Evolutionary conservation across 2,113 vertebrate species (phyloP).

Genomic region (Tursiops truncatus): DNA sequence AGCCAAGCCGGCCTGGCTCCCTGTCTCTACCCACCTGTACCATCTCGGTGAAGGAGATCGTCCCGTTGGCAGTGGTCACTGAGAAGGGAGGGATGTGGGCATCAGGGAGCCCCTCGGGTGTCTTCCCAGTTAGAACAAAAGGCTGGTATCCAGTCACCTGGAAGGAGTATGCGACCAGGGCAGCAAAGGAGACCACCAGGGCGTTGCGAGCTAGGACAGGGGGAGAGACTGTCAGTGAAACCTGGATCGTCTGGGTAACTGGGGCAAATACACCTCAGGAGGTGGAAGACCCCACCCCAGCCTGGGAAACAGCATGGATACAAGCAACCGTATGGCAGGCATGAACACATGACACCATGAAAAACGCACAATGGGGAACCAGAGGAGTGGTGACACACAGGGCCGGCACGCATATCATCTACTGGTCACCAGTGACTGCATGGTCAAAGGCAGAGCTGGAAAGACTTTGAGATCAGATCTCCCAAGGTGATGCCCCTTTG

Average conservation of each 20-base stretch:
- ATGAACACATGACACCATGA: fast-evolving
- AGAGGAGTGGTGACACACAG: fast-evolving
- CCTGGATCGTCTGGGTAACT: fast-evolving
- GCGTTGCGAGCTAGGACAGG: slow-evolving; percentile 89
- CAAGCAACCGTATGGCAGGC: fast-evolving
- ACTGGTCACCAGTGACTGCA: fast-evolving
- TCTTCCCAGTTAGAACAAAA: slow-evolving; percentile 91
- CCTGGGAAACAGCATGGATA: not conserved
- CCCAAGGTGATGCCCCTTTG: fast-evolving
- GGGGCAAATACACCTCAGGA: not conserved
- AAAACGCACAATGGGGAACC: fast-evolving
- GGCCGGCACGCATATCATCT: fast-evolving
- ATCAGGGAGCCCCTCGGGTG: slow-evolving; percentile 87
- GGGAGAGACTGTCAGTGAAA: fast-evolving
- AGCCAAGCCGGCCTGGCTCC: not conserved
- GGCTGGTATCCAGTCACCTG: slow-evolving; percentile 85
- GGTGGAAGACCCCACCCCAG: too few species aligned
- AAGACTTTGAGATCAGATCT: not conserved
- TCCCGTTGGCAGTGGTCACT: slow-evolving; percentile 85
- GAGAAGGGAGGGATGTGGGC: slow-evolving; percentile 86
- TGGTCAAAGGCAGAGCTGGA: not conserved
- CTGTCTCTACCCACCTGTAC: slow-evolving; percentile 82
- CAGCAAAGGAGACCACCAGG: slow-evolving; percentile 91
- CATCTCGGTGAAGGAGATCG: slow-evolving; percentile 87
- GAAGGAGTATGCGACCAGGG: slow-evolving; percentile 91